A percentile compares a stretch with the other conserved stretches of the same genome.
Conservation (phyloP, 1,140 invertebrate species). For the Mizuhopecten yessoensis region DNA sequence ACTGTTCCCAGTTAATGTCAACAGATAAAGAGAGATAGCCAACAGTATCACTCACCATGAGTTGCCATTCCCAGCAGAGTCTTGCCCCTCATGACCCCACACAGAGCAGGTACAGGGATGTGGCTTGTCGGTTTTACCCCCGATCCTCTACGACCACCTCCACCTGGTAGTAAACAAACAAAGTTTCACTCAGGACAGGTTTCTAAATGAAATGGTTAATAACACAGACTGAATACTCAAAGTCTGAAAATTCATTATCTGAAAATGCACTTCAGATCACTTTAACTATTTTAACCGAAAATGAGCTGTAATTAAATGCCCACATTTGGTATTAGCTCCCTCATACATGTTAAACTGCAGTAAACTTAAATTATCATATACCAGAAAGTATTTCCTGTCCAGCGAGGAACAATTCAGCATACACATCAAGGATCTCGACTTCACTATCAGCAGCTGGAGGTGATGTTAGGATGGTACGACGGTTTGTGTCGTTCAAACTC, state of each 20-base stretch:
- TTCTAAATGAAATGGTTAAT: too few species aligned
- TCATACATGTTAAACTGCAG: too few species aligned
- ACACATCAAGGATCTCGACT: slow-evolving; percentile 82
- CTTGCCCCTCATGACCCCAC: slow-evolving; percentile 66
- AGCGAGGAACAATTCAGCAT: slow-evolving; percentile 81
- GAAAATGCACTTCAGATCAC: too few species aligned
- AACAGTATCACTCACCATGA: slow-evolving; percentile 64
- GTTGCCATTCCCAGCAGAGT: slow-evolving; percentile 78
- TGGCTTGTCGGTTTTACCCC: slow-evolving; percentile 70
- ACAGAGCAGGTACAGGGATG: slow-evolving; percentile 67
- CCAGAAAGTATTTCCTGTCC: slow-evolving; percentile 82
- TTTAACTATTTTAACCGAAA: too few species aligned
- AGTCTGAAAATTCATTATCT: too few species aligned
- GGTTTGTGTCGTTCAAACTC: slow-evolving; percentile 80
- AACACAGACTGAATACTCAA: too few species aligned
- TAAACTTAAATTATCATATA: slow-evolving; percentile 46
- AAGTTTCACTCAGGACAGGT: not conserved
- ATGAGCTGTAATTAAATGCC: too few species aligned
- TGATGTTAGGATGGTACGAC: slow-evolving; percentile 78
- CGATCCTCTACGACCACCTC: slow-evolving; percentile 70
- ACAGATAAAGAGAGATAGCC: not conserved
- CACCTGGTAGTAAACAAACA: slow-evolving; percentile 64
- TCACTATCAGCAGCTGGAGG: slow-evolving; percentile 81
- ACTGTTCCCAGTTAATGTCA: too few species aligned
- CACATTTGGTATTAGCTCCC: too few species aligned